A percentile compares a stretch with the other conserved stretches of the same genome.
Evolutionary conservation across 2,888 invertebrate genomes (phyloP).

Genomic region (Plagiodera versicolora): DNA sequence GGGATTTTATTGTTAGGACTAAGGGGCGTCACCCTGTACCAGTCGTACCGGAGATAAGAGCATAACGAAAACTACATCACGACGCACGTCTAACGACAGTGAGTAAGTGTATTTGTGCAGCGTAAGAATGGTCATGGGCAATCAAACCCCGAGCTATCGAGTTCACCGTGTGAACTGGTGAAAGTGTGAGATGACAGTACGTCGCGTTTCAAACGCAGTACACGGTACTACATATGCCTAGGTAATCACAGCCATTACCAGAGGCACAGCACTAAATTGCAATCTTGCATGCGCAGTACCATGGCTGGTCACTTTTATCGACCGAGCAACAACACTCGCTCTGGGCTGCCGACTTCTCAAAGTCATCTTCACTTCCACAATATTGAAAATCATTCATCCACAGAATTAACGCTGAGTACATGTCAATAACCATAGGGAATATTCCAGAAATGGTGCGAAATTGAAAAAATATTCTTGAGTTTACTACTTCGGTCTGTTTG

Average conservation of each 20-base stretch:
- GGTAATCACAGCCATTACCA: constrained; percentile 43
- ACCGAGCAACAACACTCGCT: neutral
- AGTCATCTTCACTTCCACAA: no score
- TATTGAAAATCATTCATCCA: no score
- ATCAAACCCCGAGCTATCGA: constrained; percentile 32
- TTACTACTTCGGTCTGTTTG: no score
- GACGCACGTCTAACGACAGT: neutral
- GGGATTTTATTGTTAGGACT: no score
- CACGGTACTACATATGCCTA: constrained; percentile 41
- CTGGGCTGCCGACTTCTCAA: neutral
- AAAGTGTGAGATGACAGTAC: constrained; percentile 50
- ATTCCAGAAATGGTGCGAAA: no score
- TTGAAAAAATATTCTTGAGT: no score
- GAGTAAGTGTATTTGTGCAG: constrained; percentile 2
- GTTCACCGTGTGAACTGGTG: constrained; percentile 49
- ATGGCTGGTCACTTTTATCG: constrained; percentile 1
- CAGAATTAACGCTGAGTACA: no score
- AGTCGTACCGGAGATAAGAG: neutral
- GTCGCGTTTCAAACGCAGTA: constrained; percentile 35
- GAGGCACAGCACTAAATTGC: constrained; percentile 34
- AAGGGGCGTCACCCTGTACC: neutral
- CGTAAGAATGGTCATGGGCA: constrained; percentile 30
- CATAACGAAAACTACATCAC: neutral
- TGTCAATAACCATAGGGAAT: no score
- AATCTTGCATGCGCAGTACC: constrained; percentile 16